Evolutionary conservation across 1,140 invertebrate species (phyloP).

Genomic region (Drosophila punjabiensis): DNA sequence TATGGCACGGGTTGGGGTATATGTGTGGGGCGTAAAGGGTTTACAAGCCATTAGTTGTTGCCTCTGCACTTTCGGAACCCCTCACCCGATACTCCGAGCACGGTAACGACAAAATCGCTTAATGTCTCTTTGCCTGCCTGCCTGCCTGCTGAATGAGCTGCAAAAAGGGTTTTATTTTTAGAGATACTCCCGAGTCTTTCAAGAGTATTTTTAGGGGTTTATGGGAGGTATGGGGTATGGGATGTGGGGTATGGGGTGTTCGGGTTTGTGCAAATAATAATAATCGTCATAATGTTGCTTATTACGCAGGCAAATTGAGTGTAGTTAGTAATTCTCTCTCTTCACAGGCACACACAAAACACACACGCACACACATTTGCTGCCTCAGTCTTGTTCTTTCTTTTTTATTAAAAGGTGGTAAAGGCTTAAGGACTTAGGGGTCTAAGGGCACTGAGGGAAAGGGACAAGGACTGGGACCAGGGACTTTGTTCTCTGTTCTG

Average conservation of each 20-base stretch:
- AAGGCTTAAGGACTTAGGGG: not conserved
- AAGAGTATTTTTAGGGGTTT: not conserved
- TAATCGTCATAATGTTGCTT: slow-evolving; percentile 37
- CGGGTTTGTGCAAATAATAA: slow-evolving; percentile 25
- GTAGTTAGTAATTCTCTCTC: slow-evolving; percentile 21
- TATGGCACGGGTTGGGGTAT: not conserved
- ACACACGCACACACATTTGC: slow-evolving; percentile 6
- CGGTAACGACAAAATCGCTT: slow-evolving; percentile 74
- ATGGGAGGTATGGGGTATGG: too few species aligned
- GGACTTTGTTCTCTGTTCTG: slow-evolving; percentile 39
- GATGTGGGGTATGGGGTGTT: too few species aligned
- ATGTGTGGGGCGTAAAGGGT: slow-evolving; percentile 58
- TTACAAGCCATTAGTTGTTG: slow-evolving; percentile 81
- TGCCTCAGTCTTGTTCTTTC: slow-evolving; percentile 15
- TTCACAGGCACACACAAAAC: not conserved
- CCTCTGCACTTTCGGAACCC: slow-evolving; percentile 14
- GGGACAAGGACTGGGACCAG: slow-evolving; percentile 6
- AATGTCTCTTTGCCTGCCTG: slow-evolving; percentile 62
- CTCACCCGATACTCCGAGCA: not conserved
- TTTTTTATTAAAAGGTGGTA: slow-evolving; percentile 1
- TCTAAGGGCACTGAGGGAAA: not conserved
- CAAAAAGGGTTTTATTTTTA: slow-evolving; percentile 59
- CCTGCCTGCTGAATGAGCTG: slow-evolving; percentile 43
- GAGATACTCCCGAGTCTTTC: slow-evolving; percentile 5
- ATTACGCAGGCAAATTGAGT: slow-evolving; percentile 32